Percentiles rank a stretch among this genome's conserved stretches.
phyloP scores from a whole-genome alignment of 2,797 vertebrate species.

The Coregonus suidteri region DNA sequence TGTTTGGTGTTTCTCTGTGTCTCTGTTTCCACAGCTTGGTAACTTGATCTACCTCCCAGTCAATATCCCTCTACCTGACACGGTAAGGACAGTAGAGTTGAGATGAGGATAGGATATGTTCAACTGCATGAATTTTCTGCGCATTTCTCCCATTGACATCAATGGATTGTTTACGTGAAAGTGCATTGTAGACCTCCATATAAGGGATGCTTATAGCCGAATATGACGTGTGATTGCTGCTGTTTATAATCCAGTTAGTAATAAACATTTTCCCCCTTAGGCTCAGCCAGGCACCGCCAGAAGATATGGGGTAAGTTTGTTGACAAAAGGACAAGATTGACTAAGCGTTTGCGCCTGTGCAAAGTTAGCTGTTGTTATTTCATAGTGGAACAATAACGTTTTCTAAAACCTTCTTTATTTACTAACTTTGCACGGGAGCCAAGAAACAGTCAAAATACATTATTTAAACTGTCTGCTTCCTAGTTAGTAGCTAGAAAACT shows the following conservation, averaged over 20 bases:
- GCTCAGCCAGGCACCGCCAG: neutral
- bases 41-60: conserved; percentile 80
- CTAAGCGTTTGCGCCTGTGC: neutral
- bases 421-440: neutral
- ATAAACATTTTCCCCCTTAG: neutral
- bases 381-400: neutral
- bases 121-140: neutral
- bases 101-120: neutral
- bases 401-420: neutral
- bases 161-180: neutral
- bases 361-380: too few species aligned
- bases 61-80: conserved; percentile 73
- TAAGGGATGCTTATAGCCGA: neutral
- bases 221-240: neutral
- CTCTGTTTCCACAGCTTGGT: conserved; percentile 80
- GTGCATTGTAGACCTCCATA: neutral
- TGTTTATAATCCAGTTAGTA: neutral
- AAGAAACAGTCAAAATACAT: neutral
- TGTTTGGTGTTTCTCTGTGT: too few species aligned
- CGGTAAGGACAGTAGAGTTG: conserved; percentile 59
- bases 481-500: neutral
- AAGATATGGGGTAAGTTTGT: neutral
- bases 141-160: neutral
- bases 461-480: conserved; percentile 2
- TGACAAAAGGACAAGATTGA: neutral